Conservation (phyloP, 2,888 invertebrate species). For the Brachyopa scutellaris region DNA sequence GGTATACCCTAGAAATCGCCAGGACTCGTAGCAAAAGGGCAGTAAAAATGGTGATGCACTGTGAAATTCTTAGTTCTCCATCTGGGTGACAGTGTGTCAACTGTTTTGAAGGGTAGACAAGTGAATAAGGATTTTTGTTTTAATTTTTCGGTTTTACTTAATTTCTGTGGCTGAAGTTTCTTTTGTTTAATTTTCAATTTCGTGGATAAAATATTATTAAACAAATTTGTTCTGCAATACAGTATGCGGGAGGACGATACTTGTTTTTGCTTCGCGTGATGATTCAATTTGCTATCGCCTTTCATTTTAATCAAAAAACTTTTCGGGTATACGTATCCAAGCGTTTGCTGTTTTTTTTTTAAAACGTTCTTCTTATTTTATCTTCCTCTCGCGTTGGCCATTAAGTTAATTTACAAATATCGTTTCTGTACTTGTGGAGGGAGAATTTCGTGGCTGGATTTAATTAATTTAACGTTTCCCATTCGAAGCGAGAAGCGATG, state of each 20-base stretch:
- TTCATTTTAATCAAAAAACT: conserved; percentile 56
- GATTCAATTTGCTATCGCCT: conserved; percentile 21
- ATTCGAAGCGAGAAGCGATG: conserved; percentile 3
- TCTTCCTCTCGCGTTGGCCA: conserved; percentile 8
- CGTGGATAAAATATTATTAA: conserved; percentile 32
- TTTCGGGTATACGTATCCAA: conserved; percentile 27
- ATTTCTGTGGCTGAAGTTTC: conserved; percentile 31
- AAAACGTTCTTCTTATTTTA: conserved; percentile 15
- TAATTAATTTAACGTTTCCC: conserved; percentile 49
- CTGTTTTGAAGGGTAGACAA: background rate
- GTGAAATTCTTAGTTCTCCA: background rate
- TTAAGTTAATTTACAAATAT: conserved; percentile 49
- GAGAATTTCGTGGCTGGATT: conserved; percentile 23
- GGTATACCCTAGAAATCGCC: background rate
- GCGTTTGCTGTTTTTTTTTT: conserved; percentile 14
- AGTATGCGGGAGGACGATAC: background rate
- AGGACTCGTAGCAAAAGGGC: background rate
- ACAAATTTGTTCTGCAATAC: conserved; percentile 19
- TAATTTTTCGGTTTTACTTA: too few relatives aligned
- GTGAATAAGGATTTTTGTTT: background rate
- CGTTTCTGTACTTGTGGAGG: background rate
- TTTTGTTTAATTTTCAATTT: conserved; percentile 53
- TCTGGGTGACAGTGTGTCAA: conserved; percentile 6
- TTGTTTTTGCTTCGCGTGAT: background rate
- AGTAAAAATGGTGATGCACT: conserved; percentile 21